These are phyloP conservation scores for Cranoglanis bouderius DNA, from an alignment of 2,113 vertebrate species.

Conservation along the genomic window DNA sequence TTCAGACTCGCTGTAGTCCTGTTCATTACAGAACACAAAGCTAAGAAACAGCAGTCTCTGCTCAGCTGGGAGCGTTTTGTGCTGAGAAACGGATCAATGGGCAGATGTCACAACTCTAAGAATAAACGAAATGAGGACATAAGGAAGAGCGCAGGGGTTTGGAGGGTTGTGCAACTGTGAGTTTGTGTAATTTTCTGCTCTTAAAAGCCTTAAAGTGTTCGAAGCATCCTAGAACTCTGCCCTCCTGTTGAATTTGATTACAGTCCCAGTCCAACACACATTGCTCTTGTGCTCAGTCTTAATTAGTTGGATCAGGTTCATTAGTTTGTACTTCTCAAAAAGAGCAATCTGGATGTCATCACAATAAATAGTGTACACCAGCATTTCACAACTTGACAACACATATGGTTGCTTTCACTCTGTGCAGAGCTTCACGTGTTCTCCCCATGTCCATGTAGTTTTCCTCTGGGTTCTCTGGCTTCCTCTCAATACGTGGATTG, in stretches of 20 bases:
- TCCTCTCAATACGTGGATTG: too few relatives aligned
- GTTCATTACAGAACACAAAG: not conserved
- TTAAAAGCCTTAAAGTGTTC: not conserved
- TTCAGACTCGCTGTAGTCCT: conserved; percentile 32
- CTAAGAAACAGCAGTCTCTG: not conserved
- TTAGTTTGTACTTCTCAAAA: not conserved
- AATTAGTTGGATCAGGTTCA: not conserved
- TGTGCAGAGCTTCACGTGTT: not conserved
- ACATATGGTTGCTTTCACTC: not conserved
- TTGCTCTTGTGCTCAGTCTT: not conserved
- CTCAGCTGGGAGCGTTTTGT: not conserved
- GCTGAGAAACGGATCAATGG: not conserved
- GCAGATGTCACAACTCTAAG: not conserved
- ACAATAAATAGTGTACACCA: not conserved
- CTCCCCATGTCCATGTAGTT: too few relatives aligned
- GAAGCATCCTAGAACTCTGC: not conserved
- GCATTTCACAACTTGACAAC: not conserved
- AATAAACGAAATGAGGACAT: not conserved
- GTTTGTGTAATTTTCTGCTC: not conserved
- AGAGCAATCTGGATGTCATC: not conserved
- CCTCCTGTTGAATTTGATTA: not conserved
- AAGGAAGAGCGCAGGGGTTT: not conserved
- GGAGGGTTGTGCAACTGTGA: not conserved
- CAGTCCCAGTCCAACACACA: not conserved
- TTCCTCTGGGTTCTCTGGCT: too few relatives aligned